A percentile compares a stretch with the other conserved stretches of the same genome.
Evolutionary conservation across 2,113 vertebrate species (phyloP).

Genomic region (Passer montanus): DNA sequence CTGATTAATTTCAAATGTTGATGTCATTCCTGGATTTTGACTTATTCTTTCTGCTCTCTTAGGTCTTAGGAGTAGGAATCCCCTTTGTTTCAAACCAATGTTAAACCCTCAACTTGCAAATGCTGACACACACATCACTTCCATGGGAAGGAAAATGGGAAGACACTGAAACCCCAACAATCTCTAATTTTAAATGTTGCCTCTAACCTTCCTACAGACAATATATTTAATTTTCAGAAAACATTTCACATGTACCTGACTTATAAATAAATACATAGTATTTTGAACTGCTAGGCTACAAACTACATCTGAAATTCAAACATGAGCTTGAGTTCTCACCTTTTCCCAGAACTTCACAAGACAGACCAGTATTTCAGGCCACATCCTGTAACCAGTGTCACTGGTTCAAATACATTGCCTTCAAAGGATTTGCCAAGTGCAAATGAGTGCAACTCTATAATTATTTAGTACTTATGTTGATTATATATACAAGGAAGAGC

Average conservation of each 20-base stretch:
- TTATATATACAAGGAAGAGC: constrained; percentile 57
- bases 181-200: background rate
- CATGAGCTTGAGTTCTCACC: constrained; percentile 8
- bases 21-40: background rate
- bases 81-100: background rate
- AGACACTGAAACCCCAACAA: background rate
- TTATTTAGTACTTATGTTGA: constrained; percentile 62
- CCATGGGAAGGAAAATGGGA: background rate
- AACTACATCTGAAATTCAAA: constrained; percentile 34
- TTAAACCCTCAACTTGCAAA: background rate
- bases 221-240: background rate
- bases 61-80: background rate
- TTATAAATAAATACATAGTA: background rate
- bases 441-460: constrained; percentile 58
- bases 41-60: background rate
- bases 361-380: constrained; percentile 67
- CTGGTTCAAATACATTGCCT: constrained; percentile 46
- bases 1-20: background rate
- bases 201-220: background rate
- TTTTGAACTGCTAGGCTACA: constrained; percentile 17
- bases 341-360: constrained; percentile 61
- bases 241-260: background rate
- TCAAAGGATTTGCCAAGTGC: constrained; percentile 63
- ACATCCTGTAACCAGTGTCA: constrained; percentile 58
- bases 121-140: background rate